Base-by-base conservation (phyloP, 2,888 invertebrate species). In the Catocala sponsa region DNA sequence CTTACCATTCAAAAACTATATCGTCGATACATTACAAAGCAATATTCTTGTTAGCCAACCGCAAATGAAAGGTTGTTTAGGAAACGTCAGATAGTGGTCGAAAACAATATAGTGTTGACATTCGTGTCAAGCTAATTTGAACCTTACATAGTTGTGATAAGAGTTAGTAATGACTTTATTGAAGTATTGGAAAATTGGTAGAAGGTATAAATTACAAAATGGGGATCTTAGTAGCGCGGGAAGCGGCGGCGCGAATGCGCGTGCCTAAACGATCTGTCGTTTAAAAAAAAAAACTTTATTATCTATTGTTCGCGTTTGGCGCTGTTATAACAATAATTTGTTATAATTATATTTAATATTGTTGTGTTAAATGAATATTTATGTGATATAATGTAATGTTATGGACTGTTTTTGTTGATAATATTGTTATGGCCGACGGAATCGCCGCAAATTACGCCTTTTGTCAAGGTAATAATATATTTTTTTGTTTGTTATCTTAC, bases 221-320 rank as follows among this genome's bases (percentile, higher is more conserved):
- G 55, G 58, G 35, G 59, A 72, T 66, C 74, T 68, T 77, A 91
- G 91, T 91, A 68, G 82, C 88, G 91, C 91, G 91, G 85, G 87
- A 89, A 89, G 83, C 76, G 82, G 86, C 86, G 78, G 25, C 63
- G 74, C 55, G 80, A 25, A 32, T 57, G 72, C 83, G 68, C 73
- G 85, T 50, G 59, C 0, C 5, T 0, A 11, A 9, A 2, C 0
- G 4, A 5, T 7, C 10, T 25, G 13, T 13, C 9, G 44, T 42
- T n/a, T 38, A 38, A 53, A 53, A 25, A 6, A 15, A 57, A 52
- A 49, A 54, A 38, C 35, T 38, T n/a, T 50, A 56, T 60, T 52
- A 12, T 25, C 35, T 43, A 1, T 48, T 48, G 5, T 10, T 49
- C 9, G 35, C 35, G 2, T 6, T 38, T 38, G 9, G 35, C 9